Base-by-base conservation (phyloP, 2,797 vertebrate genomes). In the Propithecus deckenii region DNA sequence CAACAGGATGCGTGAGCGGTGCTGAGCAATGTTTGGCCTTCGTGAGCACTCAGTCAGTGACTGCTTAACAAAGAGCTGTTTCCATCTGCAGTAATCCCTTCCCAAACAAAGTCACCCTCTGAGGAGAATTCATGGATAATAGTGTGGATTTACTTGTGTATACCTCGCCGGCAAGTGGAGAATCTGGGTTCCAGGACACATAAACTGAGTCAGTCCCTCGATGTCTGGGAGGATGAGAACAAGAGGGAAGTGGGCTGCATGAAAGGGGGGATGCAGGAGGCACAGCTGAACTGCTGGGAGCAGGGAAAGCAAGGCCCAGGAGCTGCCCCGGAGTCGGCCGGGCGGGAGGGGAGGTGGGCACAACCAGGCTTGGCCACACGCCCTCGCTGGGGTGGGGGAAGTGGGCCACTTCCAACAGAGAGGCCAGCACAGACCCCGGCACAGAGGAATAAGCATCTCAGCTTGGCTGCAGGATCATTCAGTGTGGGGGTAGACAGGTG, bases 51-150 rank as follows among this genome's bases (percentile, higher is more conserved):
- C 86, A 23, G 6, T 91, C 32, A 35, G 46, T 12, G 85, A 61
- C 63, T 46, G 20, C 80, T 86, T 57, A 57, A 97, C 76, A 65
- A 91, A 92, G 88, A 85, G 41, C 55, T 67, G 15, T 50, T 89
- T 96, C 92, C 92, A 48, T 52, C 30, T 15, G 69, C 43, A 30
- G 84, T 75, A 65, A 94, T 71, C 91, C 93, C 86, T 95, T 67
- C 65, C 86, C 79, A 84, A 93, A 91, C 79, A 81, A 59, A 91
- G 63, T 63, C 25, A 13, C 17, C 25, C 57, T n/a, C 15, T 2
- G 0, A 15, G 69, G 63, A 81, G 75, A 91, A 85, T 85, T 81
- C 67, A 7, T 3, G 65, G 71, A 30, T 35, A 46, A 61, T 14
- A 22, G 30, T 28, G 67, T 61, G 59, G 65, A 81, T 88, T 85